A percentile compares a stretch with the other conserved stretches of the same genome.
phyloP scores from a whole-genome alignment of 2,888 invertebrate species.

The Crossocerus cetratus region DNA sequence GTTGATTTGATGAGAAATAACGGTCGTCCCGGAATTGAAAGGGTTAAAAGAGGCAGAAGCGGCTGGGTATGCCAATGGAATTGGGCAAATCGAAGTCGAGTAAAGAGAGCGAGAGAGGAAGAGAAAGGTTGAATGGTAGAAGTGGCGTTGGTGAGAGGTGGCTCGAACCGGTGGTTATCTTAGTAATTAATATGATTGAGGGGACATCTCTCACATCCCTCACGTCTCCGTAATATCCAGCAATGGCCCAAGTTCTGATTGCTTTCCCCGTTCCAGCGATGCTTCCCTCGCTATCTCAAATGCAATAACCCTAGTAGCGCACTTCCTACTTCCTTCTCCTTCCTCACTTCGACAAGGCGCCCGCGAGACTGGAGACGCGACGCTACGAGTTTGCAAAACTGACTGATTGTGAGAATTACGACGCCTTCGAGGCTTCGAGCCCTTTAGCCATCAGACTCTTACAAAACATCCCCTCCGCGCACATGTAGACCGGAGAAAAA shows the following conservation, averaged over 20 bases:
- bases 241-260: constrained; percentile 77
- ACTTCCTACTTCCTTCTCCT: constrained; percentile 57
- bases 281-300: constrained; percentile 67
- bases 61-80: no score
- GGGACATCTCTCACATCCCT: constrained; percentile 77
- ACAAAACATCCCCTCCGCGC: no score
- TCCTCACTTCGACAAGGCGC: constrained; percentile 52
- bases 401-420: no score
- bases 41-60: no score
- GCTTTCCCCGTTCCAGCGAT: constrained; percentile 71
- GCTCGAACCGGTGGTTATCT: constrained; percentile 75
- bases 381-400: no score
- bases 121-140: constrained; percentile 28
- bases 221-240: constrained; percentile 76
- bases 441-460: constrained; percentile 17
- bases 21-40: no score
- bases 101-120: no score
- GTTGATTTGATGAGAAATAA: no score
- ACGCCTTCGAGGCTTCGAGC: no score
- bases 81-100: no score
- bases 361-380: constrained; percentile 56
- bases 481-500: background rate
- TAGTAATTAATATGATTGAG: constrained; percentile 77
- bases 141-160: constrained; percentile 46
- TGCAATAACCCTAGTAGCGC: constrained; percentile 67